Percentiles rank a stretch among this genome's conserved stretches.
These are phyloP conservation scores for Watersipora subatra DNA, from an alignment of 1,140 invertebrate genomes.

Conservation along the genomic window DNA sequence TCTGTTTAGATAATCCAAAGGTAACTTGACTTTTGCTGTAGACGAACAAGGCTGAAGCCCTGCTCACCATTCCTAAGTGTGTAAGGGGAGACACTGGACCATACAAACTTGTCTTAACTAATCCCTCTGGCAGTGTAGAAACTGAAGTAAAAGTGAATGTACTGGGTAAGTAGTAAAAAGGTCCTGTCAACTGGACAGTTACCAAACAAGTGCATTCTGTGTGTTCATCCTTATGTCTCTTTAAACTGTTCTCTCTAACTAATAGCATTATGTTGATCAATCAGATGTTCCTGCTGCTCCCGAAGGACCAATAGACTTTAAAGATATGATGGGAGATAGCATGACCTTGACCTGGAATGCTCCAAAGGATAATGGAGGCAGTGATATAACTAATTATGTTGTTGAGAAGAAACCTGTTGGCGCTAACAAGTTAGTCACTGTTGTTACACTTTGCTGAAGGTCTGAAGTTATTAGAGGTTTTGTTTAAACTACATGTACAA, in stretches of 20 bases:
- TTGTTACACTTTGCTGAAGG: too few species aligned
- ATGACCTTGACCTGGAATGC: conserved; percentile 89
- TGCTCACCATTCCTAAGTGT: conserved; percentile 79
- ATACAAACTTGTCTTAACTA: conserved; percentile 81
- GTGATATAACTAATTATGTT: conserved; percentile 87
- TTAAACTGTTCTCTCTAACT: too few species aligned
- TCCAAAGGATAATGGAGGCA: conserved; percentile 71
- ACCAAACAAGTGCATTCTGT: too few species aligned
- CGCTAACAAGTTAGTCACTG: conserved; percentile 37
- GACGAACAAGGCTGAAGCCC: conserved; percentile 50
- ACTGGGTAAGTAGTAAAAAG: conserved; percentile 50
- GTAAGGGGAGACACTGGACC: conserved; percentile 77
- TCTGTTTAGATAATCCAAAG: too few species aligned
- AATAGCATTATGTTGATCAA: too few species aligned
- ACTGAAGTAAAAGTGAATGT: conserved; percentile 86
- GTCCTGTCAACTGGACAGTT: too few species aligned
- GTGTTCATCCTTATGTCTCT: too few species aligned
- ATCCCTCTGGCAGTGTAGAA: conserved; percentile 84
- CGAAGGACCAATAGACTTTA: conserved; percentile 60
- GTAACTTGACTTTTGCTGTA: neutral
- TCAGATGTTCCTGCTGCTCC: conserved; percentile 76
- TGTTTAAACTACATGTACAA: too few species aligned
- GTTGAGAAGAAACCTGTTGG: conserved; percentile 75
- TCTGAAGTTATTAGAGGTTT: conserved; percentile 6
- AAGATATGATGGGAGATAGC: conserved; percentile 87